Conservation (phyloP, 2,113 vertebrate species). For the Mellivora capensis region DNA sequence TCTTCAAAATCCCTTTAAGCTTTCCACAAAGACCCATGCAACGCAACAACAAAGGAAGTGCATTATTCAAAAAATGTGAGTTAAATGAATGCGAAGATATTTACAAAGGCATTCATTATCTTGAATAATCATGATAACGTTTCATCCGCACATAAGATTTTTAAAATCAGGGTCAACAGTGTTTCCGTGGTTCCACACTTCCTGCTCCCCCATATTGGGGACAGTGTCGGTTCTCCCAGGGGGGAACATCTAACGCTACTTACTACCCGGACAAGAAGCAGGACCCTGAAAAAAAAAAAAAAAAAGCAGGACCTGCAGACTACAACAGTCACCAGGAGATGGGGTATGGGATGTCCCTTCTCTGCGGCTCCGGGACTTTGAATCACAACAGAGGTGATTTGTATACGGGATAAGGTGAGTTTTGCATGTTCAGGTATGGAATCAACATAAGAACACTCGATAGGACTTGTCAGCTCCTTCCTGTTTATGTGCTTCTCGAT, state of each 20-base stretch:
- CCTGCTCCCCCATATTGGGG: too few species aligned
- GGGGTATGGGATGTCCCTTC: neutral
- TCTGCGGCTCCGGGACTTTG: rapidly evolving
- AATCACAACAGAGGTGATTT: too few species aligned
- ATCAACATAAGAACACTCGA: too few species aligned
- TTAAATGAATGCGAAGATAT: neutral
- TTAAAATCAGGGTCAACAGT: neutral
- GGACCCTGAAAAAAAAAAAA: too few species aligned
- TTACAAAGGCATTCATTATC: neutral
- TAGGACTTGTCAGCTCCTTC: neutral
- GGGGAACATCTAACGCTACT: neutral
- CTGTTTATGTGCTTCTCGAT: neutral
- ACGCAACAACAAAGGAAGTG: neutral
- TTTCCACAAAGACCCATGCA: neutral
- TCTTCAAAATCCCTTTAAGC: neutral
- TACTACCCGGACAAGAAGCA: neutral
- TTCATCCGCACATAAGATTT: neutral
- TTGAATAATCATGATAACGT: neutral
- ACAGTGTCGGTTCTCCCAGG: rapidly evolving
- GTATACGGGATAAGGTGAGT: rapidly evolving
- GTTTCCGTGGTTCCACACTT: neutral
- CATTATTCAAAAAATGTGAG: neutral
- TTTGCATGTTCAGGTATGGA: neutral
- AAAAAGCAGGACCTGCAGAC: too few species aligned
- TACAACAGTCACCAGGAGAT: neutral